These are phyloP conservation scores for Pygoscelis adeliae DNA, from an alignment of 2,113 vertebrate genomes.

Conservation along the genomic window DNA sequence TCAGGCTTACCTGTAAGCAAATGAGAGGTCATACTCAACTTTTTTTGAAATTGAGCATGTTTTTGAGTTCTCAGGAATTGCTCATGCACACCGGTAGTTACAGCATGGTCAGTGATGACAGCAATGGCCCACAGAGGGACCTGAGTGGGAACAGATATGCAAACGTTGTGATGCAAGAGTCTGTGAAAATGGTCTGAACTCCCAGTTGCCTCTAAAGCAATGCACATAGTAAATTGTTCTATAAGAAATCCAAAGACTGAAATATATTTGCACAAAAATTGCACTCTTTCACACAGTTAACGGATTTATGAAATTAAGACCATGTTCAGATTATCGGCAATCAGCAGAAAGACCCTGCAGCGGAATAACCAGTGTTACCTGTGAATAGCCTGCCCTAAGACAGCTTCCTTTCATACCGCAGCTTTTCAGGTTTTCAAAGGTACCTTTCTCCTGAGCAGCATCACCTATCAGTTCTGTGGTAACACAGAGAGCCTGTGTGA, in stretches of 20 bases:
- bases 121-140: not conserved
- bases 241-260: not conserved
- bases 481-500: not conserved
- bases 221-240: not conserved
- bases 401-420: not conserved
- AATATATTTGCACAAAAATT: not conserved
- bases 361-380: not conserved
- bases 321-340: not conserved
- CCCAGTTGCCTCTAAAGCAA: not conserved
- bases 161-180: not conserved
- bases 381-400: not conserved
- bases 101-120: not conserved
- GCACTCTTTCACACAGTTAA: not conserved
- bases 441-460: not conserved
- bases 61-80: not conserved
- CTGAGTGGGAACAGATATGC: not conserved
- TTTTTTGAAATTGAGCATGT: not conserved
- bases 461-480: not conserved
- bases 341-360: not conserved
- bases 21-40: not conserved
- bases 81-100: not conserved
- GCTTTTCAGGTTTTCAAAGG: not conserved
- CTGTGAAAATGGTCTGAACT: not conserved
- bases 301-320: not conserved
- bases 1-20: not conserved